phyloP scores from a whole-genome alignment of 2,113 vertebrate species.

The Perca flavescens region DNA sequence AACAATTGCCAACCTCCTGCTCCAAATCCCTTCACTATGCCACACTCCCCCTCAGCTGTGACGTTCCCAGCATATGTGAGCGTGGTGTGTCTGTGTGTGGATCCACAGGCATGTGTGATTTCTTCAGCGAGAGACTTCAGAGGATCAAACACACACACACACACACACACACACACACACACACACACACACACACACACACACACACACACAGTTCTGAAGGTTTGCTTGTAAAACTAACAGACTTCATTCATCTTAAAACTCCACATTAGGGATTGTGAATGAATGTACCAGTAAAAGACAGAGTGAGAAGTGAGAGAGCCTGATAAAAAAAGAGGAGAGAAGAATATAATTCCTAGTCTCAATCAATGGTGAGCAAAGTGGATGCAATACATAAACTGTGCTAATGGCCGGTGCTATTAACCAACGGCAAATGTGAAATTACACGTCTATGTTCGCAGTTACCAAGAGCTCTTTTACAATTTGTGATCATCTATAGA shows the following conservation, averaged over 20 bases:
- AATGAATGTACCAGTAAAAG: constrained; percentile 26
- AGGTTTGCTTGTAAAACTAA: constrained; percentile 40
- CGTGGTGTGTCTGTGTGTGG: constrained; percentile 12
- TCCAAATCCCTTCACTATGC: constrained; percentile 51
- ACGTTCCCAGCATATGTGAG: constrained; percentile 61
- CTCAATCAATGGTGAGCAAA: constrained; percentile 22
- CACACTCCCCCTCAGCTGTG: constrained; percentile 70
- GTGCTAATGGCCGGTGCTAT: constrained; percentile 9
- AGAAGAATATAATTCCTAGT: background rate
- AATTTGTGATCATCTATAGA: background rate
- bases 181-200: constrained; percentile 4
- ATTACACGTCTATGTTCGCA: background rate
- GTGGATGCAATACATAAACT: constrained; percentile 14
- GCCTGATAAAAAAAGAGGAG: background rate
- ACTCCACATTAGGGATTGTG: constrained; percentile 21
- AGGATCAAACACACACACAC: constrained; percentile 23
- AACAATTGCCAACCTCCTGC: constrained; percentile 69
- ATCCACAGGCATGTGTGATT: constrained; percentile 47
- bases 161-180: constrained; percentile 17
- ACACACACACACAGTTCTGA: constrained; percentile 2
- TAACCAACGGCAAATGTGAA: background rate
- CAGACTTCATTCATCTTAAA: constrained; percentile 48
- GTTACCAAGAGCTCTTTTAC: background rate
- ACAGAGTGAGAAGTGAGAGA: background rate
- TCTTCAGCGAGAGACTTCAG: constrained; percentile 49